A percentile compares a stretch with the other conserved stretches of the same genome.
Conservation (phyloP, 2,888 invertebrate genomes). For the Nomada hirtipes region DNA sequence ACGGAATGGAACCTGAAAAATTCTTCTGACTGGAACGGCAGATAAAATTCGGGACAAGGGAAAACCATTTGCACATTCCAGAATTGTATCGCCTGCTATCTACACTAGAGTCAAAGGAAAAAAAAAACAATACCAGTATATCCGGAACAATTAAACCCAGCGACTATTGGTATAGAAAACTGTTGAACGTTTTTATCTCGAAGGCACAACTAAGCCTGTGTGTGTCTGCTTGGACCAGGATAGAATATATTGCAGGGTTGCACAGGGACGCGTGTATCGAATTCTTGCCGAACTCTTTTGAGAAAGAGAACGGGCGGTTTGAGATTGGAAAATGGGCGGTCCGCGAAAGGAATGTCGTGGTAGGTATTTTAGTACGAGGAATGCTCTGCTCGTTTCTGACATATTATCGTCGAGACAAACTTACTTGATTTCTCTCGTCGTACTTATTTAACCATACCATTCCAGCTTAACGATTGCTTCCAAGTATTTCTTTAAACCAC, state of each 20-base stretch:
- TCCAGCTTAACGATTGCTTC: not conserved
- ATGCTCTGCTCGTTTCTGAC: not conserved
- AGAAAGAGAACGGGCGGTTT: not conserved
- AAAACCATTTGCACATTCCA: conserved; percentile 16
- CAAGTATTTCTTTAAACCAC: not conserved
- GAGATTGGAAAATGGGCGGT: not conserved
- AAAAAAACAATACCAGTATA: not conserved
- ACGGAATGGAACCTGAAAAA: not conserved
- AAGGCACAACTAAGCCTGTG: not conserved
- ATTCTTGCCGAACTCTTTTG: conserved; percentile 7
- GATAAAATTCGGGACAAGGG: conserved; percentile 3
- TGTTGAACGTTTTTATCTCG: not conserved
- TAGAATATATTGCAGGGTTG: not conserved
- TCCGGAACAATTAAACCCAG: conserved; percentile 22
- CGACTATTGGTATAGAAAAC: not conserved
- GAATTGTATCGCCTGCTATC: not conserved
- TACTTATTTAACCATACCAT: not conserved
- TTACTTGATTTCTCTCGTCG: not conserved
- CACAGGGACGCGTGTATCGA: conserved; percentile 18
- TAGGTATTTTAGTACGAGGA: conserved; percentile 3
- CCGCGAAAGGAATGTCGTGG: not conserved
- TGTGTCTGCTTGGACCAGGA: not conserved
- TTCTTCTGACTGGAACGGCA: not conserved
- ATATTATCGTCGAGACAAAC: not conserved
- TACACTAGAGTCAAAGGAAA: not conserved